A percentile compares a stretch with the other conserved stretches of the same genome.
Conservation (phyloP, 2,888 invertebrate species). For the Aporophyla nigra region DNA sequence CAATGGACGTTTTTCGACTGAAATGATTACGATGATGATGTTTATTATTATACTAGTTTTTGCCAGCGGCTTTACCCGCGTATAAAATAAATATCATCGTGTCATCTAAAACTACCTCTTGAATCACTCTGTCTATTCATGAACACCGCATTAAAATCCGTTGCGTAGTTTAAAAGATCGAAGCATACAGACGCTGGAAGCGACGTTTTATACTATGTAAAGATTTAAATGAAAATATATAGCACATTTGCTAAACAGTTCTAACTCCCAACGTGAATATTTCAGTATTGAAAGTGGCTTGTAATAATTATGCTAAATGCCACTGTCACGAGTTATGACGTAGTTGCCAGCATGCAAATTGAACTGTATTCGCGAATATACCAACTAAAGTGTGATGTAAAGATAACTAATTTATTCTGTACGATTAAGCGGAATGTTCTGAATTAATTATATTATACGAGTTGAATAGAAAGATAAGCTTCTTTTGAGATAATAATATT, state of each 20-base stretch:
- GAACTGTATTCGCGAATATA: not conserved
- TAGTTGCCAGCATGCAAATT: conserved; percentile 13
- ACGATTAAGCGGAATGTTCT: not conserved
- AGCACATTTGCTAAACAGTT: not conserved
- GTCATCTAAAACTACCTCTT: too few species aligned
- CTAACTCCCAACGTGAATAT: conserved; percentile 16
- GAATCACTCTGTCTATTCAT: too few species aligned
- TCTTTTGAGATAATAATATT: conserved; percentile 1
- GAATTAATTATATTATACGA: not conserved
- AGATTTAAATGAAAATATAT: conserved; percentile 9
- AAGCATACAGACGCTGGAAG: too few species aligned
- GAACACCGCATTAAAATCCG: too few species aligned
- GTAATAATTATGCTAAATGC: conserved; percentile 33
- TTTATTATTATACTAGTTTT: too few species aligned
- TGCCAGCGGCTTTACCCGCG: too few species aligned
- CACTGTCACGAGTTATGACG: conserved; percentile 10
- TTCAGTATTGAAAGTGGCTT: conserved; percentile 15
- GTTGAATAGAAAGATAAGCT: not conserved
- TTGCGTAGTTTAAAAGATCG: too few species aligned
- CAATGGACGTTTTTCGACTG: too few species aligned
- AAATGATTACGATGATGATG: too few species aligned
- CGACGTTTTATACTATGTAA: too few species aligned
- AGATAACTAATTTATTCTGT: not conserved
- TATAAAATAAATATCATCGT: too few species aligned
- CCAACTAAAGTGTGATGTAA: not conserved